Conservation (phyloP, 2,113 vertebrate genomes). For the Probosciger aterrimus region DNA sequence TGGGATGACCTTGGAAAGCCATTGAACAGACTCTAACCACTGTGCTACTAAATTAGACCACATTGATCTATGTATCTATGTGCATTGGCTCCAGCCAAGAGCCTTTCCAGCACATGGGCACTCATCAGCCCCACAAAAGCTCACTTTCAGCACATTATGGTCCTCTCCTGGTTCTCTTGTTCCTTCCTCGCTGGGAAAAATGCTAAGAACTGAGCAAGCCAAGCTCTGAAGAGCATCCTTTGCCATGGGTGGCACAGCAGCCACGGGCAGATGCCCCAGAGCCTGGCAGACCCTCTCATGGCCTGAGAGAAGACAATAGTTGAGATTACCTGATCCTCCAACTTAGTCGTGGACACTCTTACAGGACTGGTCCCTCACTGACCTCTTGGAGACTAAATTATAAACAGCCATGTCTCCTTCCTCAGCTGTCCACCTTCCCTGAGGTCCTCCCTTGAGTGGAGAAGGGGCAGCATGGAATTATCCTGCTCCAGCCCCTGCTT, state of each 20-base stretch:
- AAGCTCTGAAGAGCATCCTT: not conserved
- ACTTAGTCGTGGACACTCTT: not conserved
- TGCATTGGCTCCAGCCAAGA: not conserved
- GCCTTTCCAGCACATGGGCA: not conserved
- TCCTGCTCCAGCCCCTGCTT: not conserved
- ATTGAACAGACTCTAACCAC: not conserved
- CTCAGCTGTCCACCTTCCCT: not conserved
- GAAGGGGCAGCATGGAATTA: not conserved
- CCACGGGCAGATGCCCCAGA: fast-evolving
- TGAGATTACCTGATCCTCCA: not conserved
- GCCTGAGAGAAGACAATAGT: not conserved
- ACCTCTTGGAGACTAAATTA: not conserved
- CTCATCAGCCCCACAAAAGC: not conserved
- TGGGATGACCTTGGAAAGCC: not conserved
- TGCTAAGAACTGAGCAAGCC: not conserved
- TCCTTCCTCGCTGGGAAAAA: not conserved
- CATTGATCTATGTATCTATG: fast-evolving
- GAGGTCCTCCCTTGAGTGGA: not conserved
- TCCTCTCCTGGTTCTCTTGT: not conserved
- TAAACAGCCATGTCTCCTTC: not conserved
- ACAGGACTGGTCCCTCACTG: not conserved
- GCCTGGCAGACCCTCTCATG: not conserved
- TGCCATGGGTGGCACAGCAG: not conserved
- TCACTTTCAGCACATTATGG: not conserved
- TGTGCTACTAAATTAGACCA: not conserved